Evolutionary conservation across 2,888 invertebrate species (phyloP).

Genomic region (Bibio marci): DNA sequence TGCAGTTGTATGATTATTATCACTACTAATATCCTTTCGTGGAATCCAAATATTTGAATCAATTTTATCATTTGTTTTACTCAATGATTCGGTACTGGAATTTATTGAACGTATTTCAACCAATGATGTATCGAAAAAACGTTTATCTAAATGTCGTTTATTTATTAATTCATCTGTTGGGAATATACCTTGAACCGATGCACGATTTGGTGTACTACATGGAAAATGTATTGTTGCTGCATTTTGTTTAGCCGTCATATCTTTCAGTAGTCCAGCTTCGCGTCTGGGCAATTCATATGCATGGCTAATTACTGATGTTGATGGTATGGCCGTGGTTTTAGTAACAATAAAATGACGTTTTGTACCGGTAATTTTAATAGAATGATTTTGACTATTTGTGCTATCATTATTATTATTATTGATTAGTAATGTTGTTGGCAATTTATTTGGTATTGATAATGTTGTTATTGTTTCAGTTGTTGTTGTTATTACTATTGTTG

Average conservation of each 20-base stretch:
- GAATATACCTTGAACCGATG: slow-evolving; percentile 44
- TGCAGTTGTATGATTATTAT: too few species aligned
- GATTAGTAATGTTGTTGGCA: neutral
- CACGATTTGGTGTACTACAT: slow-evolving; percentile 37
- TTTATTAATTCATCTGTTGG: slow-evolving; percentile 19
- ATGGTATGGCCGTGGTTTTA: slow-evolving; percentile 25
- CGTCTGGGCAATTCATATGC: slow-evolving; percentile 10
- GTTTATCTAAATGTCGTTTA: slow-evolving; percentile 54
- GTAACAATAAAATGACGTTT: slow-evolving; percentile 37
- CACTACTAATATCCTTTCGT: slow-evolving; percentile 4
- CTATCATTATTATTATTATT: slow-evolving; percentile 6
- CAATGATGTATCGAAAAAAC: slow-evolving; percentile 66
- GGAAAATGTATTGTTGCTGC: slow-evolving; percentile 54
- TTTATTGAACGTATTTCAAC: slow-evolving; percentile 54
- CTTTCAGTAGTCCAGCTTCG: slow-evolving; percentile 21
- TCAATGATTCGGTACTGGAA: slow-evolving; percentile 20
- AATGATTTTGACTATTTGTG: slow-evolving; percentile 34
- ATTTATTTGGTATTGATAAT: slow-evolving; percentile 8
- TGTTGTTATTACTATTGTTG: slow-evolving; percentile 25
- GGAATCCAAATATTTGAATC: slow-evolving; percentile 13
- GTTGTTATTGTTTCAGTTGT: slow-evolving; percentile 11
- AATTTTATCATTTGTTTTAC: slow-evolving; percentile 8
- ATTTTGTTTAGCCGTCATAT: slow-evolving; percentile 20
- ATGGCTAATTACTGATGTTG: neutral
- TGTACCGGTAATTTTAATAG: slow-evolving; percentile 31